These are phyloP conservation scores for Trachelipus rathkii DNA, from an alignment of 1,140 invertebrate species.

Conservation along the genomic window DNA sequence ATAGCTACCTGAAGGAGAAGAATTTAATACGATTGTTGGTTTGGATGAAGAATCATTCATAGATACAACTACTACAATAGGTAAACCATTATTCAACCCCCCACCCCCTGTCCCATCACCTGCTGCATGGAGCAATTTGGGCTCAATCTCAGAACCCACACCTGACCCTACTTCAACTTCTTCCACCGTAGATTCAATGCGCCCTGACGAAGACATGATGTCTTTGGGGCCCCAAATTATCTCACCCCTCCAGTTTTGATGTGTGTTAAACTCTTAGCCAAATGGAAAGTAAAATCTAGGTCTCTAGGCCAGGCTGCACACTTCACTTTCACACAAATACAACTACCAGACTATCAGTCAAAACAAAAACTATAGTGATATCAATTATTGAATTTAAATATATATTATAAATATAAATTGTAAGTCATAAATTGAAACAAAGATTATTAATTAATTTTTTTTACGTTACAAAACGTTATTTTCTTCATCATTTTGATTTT, in stretches of 20 bases:
- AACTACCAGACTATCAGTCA: conserved; percentile 1
- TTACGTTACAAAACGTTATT: neutral
- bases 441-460: neutral
- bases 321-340: conserved; percentile 3
- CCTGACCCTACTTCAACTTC: neutral
- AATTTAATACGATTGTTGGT: neutral
- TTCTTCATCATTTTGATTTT: neutral
- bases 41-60: neutral
- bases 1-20: neutral
- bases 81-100: neutral
- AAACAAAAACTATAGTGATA: too few relatives aligned
- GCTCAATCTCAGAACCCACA: neutral
- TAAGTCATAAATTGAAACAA: too few relatives aligned
- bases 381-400: too few relatives aligned
- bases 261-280: neutral
- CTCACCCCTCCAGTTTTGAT: neutral
- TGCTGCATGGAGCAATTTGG: neutral
- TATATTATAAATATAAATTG: too few relatives aligned
- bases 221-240: neutral
- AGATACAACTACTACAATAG: neutral
- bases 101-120: neutral
- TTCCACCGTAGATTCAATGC: neutral
- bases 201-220: conserved; percentile 2
- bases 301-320: neutral
- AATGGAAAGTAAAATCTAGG: conserved; percentile 3